phyloP scores from a whole-genome alignment of 2,113 vertebrate species.

The Perccottus glenii region DNA sequence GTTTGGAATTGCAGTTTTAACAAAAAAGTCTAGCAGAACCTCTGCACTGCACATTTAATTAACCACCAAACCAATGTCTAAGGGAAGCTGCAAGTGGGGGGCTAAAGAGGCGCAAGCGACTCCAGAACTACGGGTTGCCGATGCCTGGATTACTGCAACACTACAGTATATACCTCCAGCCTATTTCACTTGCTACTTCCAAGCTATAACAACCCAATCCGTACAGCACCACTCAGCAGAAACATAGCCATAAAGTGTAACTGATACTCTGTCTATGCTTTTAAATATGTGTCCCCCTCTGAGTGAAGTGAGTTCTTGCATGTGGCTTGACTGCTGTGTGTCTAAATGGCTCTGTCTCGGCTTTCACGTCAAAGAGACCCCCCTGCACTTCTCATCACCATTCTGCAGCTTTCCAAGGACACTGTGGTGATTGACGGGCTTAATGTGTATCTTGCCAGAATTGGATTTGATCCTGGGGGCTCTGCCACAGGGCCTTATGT shows the following conservation, averaged over 20 bases:
- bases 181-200: no score
- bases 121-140: no score
- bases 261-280: not conserved
- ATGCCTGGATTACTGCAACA: no score
- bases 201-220: no score
- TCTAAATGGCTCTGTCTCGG: conserved; percentile 60
- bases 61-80: no score
- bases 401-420: conserved; percentile 87
- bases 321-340: conserved; percentile 31
- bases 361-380: conserved; percentile 68
- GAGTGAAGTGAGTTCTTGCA: conserved; percentile 15
- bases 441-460: conserved; percentile 90
- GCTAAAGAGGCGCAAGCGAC: no score
- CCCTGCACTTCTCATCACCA: conserved; percentile 80
- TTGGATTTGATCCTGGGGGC: conserved; percentile 90
- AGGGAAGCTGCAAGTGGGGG: no score
- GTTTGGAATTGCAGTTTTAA: no score
- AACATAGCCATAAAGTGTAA: not conserved
- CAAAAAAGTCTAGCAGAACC: no score
- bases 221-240: no score
- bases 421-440: conserved; percentile 87
- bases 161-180: no score
- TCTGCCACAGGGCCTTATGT: conserved; percentile 82
- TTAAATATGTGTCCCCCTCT: conserved; percentile 7
- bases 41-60: no score